phyloP scores from a whole-genome alignment of 2,797 vertebrate genomes.

The Odontamblyopus lacepedii region DNA sequence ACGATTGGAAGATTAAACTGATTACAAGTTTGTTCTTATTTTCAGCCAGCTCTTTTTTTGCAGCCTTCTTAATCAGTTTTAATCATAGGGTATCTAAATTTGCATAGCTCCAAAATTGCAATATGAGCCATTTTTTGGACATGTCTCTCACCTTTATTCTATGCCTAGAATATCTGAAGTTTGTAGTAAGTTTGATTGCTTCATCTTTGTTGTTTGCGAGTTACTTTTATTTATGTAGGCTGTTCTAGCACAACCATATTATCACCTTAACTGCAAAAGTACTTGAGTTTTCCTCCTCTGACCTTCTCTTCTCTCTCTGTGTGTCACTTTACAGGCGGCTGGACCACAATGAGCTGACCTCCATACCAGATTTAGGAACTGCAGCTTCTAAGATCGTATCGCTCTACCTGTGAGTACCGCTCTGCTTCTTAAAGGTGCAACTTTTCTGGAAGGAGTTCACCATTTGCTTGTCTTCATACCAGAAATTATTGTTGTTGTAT shows the following conservation, averaged over 20 bases:
- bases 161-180: not conserved
- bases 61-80: too few species aligned
- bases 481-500: too few species aligned
- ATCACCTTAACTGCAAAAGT: not conserved
- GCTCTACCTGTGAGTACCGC: slow-evolving; percentile 89
- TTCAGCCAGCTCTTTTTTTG: too few species aligned
- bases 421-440: slow-evolving; percentile 12
- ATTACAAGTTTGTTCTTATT: too few species aligned
- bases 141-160: not conserved
- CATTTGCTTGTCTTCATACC: too few species aligned
- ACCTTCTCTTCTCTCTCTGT: slow-evolving; percentile 22
- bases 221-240: not conserved
- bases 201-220: not conserved
- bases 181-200: not conserved
- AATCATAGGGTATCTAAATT: too few species aligned
- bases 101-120: too few species aligned
- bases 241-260: not conserved
- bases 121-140: too few species aligned
- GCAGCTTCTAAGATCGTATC: slow-evolving; percentile 77
- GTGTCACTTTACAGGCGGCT: slow-evolving; percentile 79
- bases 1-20: too few species aligned
- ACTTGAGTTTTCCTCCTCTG: slow-evolving; percentile 25
- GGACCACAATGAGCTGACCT: slow-evolving; percentile 89
- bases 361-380: slow-evolving; percentile 85
- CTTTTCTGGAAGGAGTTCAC: too few species aligned